Percentiles rank a stretch among this genome's conserved stretches.
phyloP scores from a whole-genome alignment of 2,797 vertebrate species.

The Pseudomugil gertrudae region DNA sequence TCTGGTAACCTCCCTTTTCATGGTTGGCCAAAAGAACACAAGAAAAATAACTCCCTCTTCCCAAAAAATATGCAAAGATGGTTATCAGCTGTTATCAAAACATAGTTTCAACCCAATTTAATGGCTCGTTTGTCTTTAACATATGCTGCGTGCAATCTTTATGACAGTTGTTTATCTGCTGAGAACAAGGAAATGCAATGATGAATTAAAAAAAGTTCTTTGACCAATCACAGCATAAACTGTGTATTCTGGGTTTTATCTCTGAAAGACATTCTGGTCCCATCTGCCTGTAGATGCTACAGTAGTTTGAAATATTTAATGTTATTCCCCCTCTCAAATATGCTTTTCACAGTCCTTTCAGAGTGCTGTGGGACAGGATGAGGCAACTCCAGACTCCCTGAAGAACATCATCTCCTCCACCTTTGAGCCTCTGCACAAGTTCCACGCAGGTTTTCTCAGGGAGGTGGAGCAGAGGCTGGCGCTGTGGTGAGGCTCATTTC shows the following conservation, averaged over 20 bases:
- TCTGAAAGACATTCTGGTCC: background rate
- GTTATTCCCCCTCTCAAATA: background rate
- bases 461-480: constrained; percentile 95
- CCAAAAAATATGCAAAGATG: background rate
- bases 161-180: background rate
- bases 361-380: constrained; percentile 86
- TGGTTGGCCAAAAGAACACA: background rate
- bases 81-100: background rate
- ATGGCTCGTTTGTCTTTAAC: background rate
- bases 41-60: background rate
- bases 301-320: background rate
- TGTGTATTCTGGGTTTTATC: background rate
- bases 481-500: constrained; percentile 87
- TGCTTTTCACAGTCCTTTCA: constrained; percentile 88
- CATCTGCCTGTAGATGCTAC: background rate
- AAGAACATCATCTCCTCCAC: constrained; percentile 88
- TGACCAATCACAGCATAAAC: too few relatives aligned
- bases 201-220: too few relatives aligned
- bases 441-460: constrained; percentile 93
- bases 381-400: constrained; percentile 88
- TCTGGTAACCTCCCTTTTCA: background rate
- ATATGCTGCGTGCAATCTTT: background rate
- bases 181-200: background rate
- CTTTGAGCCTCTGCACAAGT: constrained; percentile 94
- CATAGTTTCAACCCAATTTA: background rate